phyloP scores from a whole-genome alignment of 92 coral and sea anemone species.

The Phymanthus crucifer region DNA sequence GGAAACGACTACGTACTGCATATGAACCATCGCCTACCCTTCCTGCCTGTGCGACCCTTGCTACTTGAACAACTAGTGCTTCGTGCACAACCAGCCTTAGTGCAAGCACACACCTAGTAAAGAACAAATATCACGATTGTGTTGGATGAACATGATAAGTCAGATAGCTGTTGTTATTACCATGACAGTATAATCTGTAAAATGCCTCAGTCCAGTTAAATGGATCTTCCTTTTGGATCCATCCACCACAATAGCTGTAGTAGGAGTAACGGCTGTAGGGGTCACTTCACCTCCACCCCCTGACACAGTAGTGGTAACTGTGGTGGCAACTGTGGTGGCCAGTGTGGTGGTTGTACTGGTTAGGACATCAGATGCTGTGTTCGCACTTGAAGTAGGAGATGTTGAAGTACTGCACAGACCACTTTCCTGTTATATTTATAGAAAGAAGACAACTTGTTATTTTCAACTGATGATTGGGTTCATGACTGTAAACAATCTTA shows the following conservation, averaged over 20 bases:
- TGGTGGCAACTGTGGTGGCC: no score
- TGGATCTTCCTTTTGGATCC: conserved; percentile 40
- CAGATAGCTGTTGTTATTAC: conserved; percentile 21
- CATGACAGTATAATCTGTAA: conserved; percentile 64
- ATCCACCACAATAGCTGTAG: conserved; percentile 22
- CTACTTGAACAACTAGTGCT: conserved; percentile 56
- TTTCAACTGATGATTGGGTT: no score
- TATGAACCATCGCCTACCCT: conserved; percentile 30
- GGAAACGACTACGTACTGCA: no score
- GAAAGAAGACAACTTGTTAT: not conserved
- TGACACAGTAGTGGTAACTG: not conserved
- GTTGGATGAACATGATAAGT: not conserved
- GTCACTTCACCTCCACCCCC: not conserved
- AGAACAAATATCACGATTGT: not conserved
- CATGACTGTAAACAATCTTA: no score
- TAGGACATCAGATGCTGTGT: not conserved
- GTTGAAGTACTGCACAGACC: conserved; percentile 19
- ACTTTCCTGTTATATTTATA: not conserved
- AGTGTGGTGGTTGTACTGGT: conserved; percentile 17
- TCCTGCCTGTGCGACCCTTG: conserved; percentile 66
- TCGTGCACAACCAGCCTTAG: conserved; percentile 58
- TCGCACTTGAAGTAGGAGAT: conserved; percentile 17
- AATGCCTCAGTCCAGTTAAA: conserved; percentile 56
- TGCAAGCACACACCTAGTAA: conserved; percentile 81
- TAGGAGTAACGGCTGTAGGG: conserved; percentile 24